Evolutionary conservation across 1,140 invertebrate species (phyloP).

Genomic region (Thrips palmi): DNA sequence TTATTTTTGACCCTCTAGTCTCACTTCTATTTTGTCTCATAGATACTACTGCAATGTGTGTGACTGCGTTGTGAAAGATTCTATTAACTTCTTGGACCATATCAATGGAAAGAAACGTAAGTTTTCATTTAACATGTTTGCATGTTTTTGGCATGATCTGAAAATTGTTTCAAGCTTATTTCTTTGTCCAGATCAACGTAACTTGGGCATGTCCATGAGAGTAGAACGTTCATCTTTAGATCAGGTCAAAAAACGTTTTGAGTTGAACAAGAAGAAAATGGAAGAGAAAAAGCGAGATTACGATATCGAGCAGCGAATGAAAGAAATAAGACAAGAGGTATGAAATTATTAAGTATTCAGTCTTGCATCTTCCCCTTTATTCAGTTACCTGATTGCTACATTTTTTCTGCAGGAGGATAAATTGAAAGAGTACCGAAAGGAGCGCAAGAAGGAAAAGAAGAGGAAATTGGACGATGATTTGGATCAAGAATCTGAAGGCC

Average conservation of each 20-base stretch:
- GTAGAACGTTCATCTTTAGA: constrained; percentile 89
- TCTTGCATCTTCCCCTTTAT: not conserved
- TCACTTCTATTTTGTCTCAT: constrained; percentile 12
- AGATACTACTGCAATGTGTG: constrained; percentile 98
- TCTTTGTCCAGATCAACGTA: constrained; percentile 65
- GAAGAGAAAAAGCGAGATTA: constrained; percentile 96
- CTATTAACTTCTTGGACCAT: constrained; percentile 97
- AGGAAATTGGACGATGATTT: constrained; percentile 59
- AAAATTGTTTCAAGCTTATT: constrained; percentile 12
- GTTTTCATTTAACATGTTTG: constrained; percentile 14
- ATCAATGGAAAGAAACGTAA: constrained; percentile 98
- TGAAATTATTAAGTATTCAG: constrained; percentile 11
- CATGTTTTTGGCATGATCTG: not conserved
- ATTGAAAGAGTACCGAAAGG: constrained; percentile 77
- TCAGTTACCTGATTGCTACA: constrained; percentile 8
- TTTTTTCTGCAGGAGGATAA: constrained; percentile 58
- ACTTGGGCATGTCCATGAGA: constrained; percentile 99
- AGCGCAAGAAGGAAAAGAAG: constrained; percentile 80
- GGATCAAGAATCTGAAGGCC: constrained; percentile 41
- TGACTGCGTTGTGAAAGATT: constrained; percentile 98
- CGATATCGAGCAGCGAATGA: constrained; percentile 75
- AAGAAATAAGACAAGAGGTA: constrained; percentile 87
- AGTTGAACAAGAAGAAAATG: constrained; percentile 80
- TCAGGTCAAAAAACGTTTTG: constrained; percentile 88
- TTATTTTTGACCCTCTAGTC: constrained; percentile 2